A percentile compares a stretch with the other conserved stretches of the same genome.
Evolutionary conservation across 2,888 invertebrate species (phyloP).

Genomic region (Prostheceraeus crozeri): DNA sequence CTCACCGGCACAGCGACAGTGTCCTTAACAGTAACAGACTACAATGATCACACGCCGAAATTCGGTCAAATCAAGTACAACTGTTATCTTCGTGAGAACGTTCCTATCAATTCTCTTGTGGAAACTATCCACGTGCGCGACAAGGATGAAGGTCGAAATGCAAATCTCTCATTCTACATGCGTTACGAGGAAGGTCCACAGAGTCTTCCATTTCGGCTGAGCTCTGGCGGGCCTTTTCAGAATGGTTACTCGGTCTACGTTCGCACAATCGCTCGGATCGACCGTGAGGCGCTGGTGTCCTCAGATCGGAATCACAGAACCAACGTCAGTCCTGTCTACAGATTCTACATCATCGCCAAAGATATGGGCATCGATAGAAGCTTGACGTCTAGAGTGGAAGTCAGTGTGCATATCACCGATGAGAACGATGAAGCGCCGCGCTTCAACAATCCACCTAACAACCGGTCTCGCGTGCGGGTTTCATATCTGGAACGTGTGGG

Average conservation of each 20-base stretch:
- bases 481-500: constrained; percentile 21
- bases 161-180: constrained; percentile 5
- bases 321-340: constrained; percentile 14
- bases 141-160: neutral
- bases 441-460: constrained; percentile 24
- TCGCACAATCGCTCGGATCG: constrained; percentile 9
- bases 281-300: constrained; percentile 24
- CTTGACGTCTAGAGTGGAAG: neutral
- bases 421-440: constrained; percentile 28
- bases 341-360: constrained; percentile 18
- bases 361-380: neutral
- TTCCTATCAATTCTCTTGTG: neutral
- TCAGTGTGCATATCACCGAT: constrained; percentile 10
- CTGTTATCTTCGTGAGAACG: constrained; percentile 8
- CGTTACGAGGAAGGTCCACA: neutral
- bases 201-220: constrained; percentile 21
- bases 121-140: neutral
- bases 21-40: constrained; percentile 14
- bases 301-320: neutral
- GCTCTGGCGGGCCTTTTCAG: too few relatives aligned
- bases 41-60: constrained; percentile 31
- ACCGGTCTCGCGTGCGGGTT: constrained; percentile 3
- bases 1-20: neutral
- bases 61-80: neutral
- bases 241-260: neutral